These are phyloP conservation scores for Patagioenas fasciata DNA, from an alignment of 2,113 vertebrate genomes.

Conservation along the genomic window DNA sequence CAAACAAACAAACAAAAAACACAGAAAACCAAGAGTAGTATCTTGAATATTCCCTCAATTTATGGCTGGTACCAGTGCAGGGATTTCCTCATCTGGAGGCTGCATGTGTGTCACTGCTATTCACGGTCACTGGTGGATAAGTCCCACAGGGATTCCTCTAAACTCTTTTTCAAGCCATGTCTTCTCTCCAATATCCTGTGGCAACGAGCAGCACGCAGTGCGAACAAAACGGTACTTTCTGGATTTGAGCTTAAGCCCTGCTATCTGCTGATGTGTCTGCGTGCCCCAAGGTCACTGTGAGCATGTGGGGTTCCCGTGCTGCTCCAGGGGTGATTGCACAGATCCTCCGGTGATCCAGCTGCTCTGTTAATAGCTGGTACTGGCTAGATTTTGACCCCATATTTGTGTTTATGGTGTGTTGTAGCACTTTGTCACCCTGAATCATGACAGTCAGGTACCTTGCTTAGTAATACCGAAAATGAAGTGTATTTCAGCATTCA, in stretches of 20 bases:
- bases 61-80: not conserved
- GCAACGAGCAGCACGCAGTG: not conserved
- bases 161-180: not conserved
- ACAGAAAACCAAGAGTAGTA: not conserved
- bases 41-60: not conserved
- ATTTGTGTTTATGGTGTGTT: not conserved
- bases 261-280: too few species aligned
- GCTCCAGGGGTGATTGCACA: too few species aligned
- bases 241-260: not conserved
- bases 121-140: not conserved
- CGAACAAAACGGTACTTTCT: not conserved
- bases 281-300: too few species aligned
- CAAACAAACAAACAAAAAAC: too few species aligned
- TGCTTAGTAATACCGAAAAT: not conserved
- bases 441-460: rapidly evolving
- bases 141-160: not conserved
- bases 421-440: not conserved
- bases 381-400: rapidly evolving
- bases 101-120: not conserved
- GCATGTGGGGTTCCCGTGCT: too few species aligned
- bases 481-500: not conserved
- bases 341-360: too few species aligned
- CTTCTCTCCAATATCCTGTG: not conserved
- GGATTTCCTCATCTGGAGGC: conserved; percentile 9
- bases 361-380: not conserved